phyloP scores from a whole-genome alignment of 2,113 vertebrate species.

The Xenus cinereus region DNA sequence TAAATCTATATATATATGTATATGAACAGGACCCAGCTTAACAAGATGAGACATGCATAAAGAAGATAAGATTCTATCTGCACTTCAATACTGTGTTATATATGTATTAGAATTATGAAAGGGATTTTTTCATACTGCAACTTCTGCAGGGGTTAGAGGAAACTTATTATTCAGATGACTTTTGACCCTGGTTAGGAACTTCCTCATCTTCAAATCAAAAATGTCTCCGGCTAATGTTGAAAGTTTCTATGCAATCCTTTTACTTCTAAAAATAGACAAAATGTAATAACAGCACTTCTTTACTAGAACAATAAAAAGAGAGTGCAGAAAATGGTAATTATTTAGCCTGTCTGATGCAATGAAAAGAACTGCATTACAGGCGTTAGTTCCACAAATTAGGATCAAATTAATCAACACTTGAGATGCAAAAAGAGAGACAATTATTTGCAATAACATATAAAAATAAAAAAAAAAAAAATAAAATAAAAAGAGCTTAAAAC shows the following conservation, averaged over 20 bases:
- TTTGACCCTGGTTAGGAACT: background rate
- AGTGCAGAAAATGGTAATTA: background rate
- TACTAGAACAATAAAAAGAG: background rate
- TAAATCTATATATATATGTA: background rate
- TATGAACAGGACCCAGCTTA: background rate
- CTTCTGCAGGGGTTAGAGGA: background rate
- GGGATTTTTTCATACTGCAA: background rate
- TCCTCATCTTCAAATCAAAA: background rate
- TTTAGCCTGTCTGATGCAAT: background rate
- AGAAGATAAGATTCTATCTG: background rate
- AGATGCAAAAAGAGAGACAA: background rate
- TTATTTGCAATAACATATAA: background rate
- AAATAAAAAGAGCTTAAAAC: background rate
- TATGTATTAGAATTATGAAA: background rate
- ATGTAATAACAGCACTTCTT: background rate
- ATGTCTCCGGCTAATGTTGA: background rate
- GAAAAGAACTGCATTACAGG: background rate
- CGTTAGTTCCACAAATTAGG: background rate
- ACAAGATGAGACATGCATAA: background rate
- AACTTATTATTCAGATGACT: slow-evolving; percentile 1
- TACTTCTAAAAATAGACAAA: background rate
- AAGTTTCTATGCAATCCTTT: background rate
- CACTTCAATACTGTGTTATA: background rate
- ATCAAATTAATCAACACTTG: background rate
- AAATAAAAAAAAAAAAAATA: background rate